Conservation (phyloP, 2,797 vertebrate genomes). For the Lithobates sylvaticus region DNA sequence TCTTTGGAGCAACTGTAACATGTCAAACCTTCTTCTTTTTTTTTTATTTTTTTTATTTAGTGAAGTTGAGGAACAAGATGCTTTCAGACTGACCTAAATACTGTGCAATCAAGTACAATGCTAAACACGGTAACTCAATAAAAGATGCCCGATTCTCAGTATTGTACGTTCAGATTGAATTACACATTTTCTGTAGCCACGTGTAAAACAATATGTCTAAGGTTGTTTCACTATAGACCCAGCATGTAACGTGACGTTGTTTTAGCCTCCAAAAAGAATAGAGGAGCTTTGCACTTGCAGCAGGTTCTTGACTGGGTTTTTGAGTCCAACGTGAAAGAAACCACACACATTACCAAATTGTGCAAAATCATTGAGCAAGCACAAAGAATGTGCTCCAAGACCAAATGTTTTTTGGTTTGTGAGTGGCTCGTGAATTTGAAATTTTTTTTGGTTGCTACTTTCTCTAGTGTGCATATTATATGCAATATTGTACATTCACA, state of each 20-base stretch:
- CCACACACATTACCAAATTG: background rate
- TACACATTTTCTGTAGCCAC: background rate
- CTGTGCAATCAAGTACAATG: slow-evolving; percentile 12
- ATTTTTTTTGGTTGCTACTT: background rate
- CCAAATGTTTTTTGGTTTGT: slow-evolving; percentile 37
- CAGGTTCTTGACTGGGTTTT: background rate
- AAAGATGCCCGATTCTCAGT: background rate
- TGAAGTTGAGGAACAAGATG: background rate
- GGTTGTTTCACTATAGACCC: background rate
- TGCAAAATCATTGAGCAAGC: slow-evolving; percentile 23
- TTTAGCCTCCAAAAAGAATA: background rate
- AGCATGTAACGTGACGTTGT: slow-evolving; percentile 11
- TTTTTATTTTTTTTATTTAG: background rate
- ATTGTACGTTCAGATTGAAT: slow-evolving; percentile 3
- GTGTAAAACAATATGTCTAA: background rate
- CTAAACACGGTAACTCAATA: background rate
- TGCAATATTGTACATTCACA: slow-evolving; percentile 51
- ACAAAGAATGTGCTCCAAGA: slow-evolving; percentile 33
- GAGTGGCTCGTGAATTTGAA: slow-evolving; percentile 35
- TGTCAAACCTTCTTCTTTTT: background rate
- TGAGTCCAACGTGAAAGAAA: background rate
- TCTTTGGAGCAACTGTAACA: background rate
- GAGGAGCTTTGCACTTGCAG: background rate
- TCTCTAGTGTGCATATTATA: slow-evolving; percentile 38
- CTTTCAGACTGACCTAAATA: slow-evolving; percentile 13